Base-by-base conservation (phyloP, 2,888 invertebrate species). In the Cosmia trapezina region DNA sequence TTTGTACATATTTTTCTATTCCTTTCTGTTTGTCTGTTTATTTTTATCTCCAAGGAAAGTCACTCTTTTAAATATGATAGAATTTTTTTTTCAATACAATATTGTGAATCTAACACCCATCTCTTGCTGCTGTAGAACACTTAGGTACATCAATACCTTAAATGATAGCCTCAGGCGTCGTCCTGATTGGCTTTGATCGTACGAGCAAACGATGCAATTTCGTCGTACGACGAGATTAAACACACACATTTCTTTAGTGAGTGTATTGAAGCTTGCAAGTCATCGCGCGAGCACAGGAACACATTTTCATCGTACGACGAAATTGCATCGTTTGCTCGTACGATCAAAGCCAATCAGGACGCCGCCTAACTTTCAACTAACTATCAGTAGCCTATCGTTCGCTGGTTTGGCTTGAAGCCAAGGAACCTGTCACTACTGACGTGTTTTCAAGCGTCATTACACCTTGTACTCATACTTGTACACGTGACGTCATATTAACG, bases 371-470 rank as follows among this genome's bases (percentile, higher is more conserved):
- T n/a, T 64, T 49, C 53, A 53, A 28, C 37, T 56, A 57, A 61
- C 53, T 56, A 62, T 73, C 49, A 19, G 49, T 51, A 4, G 33
- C 57, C 41, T 72, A 72, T 69, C 45, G 65, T 41, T 59, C 56
- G 17, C 37, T 62, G n/a, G 43, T 45, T 77, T 80, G 82, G 72
- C 78, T 47, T 11, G 7, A 22, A 54, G 61, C 82, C 79, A 80
- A 61, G 19, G 28, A 41, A 68, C 6, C 60, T 62, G 78, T 67
- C 60, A 81, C 17, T 67, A 45, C 60, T 77, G 51, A 65, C 67
- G 54, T 66, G 56, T 65, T 80, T 81, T 80, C 65, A 81, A 68
- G 57, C 78, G 49, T 82, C 72, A 78, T 82, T 69, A 71, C 77
- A 62, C 54, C 54, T 59, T 62, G 45, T 62, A 65, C 53, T 63